These are phyloP conservation scores for Charina bottae DNA, from an alignment of 2,113 vertebrate genomes.

Conservation along the genomic window DNA sequence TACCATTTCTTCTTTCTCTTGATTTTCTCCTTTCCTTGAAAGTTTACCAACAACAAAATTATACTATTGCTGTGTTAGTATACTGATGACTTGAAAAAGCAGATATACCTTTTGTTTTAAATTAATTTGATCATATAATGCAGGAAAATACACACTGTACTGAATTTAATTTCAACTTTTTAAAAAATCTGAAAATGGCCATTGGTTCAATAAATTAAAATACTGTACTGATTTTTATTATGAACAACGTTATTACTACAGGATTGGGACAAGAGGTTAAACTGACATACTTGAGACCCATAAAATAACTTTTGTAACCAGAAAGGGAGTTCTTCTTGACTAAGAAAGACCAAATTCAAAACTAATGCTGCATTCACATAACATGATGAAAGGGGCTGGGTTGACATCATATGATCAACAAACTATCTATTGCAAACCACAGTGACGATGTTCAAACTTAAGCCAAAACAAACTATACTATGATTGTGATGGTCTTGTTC, in stretches of 20 bases:
- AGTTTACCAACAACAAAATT: not conserved
- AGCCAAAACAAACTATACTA: not conserved
- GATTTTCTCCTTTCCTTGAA: not conserved
- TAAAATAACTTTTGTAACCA: not conserved
- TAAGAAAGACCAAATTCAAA: not conserved
- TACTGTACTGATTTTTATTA: conserved; percentile 37
- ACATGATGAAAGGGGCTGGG: not conserved
- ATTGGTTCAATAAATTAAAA: conserved; percentile 4
- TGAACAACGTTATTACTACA: conserved; percentile 13
- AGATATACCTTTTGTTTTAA: not conserved
- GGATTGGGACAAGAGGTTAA: not conserved
- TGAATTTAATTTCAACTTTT: not conserved
- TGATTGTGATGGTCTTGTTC: not conserved
- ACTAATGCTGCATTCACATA: not conserved
- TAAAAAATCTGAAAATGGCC: conserved; percentile 1
- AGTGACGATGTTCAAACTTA: not conserved
- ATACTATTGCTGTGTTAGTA: not conserved
- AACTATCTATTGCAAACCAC: not conserved
- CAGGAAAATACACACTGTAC: not conserved
- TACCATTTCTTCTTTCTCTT: not conserved
- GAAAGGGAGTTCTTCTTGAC: not conserved
- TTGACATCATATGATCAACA: not conserved
- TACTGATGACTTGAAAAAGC: not conserved
- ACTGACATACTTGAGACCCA: conserved; percentile 2
- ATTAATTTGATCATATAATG: not conserved